These are phyloP conservation scores for Hemibagrus guttatus DNA, from an alignment of 2,797 vertebrate genomes.

Conservation along the genomic window DNA sequence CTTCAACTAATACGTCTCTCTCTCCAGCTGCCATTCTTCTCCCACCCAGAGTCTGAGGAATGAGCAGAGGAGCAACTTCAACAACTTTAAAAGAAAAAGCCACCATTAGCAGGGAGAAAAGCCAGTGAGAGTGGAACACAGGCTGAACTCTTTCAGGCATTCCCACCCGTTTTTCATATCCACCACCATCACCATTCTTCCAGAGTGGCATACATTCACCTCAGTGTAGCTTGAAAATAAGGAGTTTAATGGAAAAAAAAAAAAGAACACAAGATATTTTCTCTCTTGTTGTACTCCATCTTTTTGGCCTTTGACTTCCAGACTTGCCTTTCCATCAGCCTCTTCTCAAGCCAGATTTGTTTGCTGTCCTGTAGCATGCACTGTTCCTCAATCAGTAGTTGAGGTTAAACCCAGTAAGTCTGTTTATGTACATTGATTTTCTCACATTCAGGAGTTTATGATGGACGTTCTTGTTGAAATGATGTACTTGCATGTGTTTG, in stretches of 20 bases:
- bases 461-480: slow-evolving; percentile 47
- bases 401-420: slow-evolving; percentile 56
- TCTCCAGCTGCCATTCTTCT: slow-evolving; percentile 67
- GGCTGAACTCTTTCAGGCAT: slow-evolving; percentile 67
- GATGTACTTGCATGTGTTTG: slow-evolving; percentile 48
- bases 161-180: slow-evolving; percentile 28
- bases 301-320: slow-evolving; percentile 68
- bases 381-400: slow-evolving; percentile 69
- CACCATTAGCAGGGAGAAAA: slow-evolving; percentile 66
- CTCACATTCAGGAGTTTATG: slow-evolving; percentile 26
- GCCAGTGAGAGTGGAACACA: slow-evolving; percentile 69
- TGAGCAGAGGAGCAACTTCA: slow-evolving; percentile 73
- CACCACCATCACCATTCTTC: slow-evolving; percentile 32
- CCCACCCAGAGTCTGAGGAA: slow-evolving; percentile 62
- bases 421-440: slow-evolving; percentile 44
- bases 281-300: slow-evolving; percentile 63
- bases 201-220: slow-evolving; percentile 57
- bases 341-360: slow-evolving; percentile 59
- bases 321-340: slow-evolving; percentile 57
- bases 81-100: slow-evolving; percentile 54
- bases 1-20: slow-evolving; percentile 84
- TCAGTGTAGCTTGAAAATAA: slow-evolving; percentile 45
- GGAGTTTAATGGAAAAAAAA: slow-evolving; percentile 35
- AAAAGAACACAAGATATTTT: slow-evolving; percentile 62
- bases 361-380: slow-evolving; percentile 88